Percentiles rank a stretch among this genome's conserved stretches.
Evolutionary conservation across 2,113 vertebrate species (phyloP).

Genomic region (Eulacestoma nigropectus): DNA sequence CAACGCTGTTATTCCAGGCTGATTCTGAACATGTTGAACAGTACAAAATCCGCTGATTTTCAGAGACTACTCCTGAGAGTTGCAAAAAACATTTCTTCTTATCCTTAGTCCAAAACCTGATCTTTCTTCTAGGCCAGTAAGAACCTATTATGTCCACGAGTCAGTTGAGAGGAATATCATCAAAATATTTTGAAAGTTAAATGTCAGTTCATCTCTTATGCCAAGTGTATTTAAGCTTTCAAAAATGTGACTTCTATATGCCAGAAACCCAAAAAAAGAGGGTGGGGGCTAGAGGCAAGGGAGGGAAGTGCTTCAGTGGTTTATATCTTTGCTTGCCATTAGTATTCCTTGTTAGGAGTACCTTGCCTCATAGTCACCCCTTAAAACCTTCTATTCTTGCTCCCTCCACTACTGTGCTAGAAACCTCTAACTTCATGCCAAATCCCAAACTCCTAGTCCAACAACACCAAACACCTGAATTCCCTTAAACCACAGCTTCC

Average conservation of each 20-base stretch:
- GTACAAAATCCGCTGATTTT: background rate
- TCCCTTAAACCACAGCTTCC: background rate
- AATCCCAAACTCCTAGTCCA: background rate
- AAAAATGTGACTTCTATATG: background rate
- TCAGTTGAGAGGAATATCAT: background rate
- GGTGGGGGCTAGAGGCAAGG: background rate
- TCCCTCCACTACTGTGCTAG: background rate
- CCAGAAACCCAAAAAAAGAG: background rate
- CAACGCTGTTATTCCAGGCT: background rate
- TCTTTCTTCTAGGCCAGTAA: background rate
- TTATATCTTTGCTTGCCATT: background rate
- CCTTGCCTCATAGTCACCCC: background rate
- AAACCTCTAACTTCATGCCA: background rate
- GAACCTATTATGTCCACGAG: background rate
- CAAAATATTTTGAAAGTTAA: background rate
- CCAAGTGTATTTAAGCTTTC: background rate
- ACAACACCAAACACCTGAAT: background rate
- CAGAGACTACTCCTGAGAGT: background rate
- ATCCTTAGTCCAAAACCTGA: background rate
- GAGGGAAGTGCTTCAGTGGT: accelerated
- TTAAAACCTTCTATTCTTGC: background rate
- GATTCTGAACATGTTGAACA: background rate
- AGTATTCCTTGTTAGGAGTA: background rate
- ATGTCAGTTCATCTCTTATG: background rate
- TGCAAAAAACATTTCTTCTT: background rate